Evolutionary conservation across 92 coral and sea anemone species (phyloP), one percentile per base, ranked within the genome.

Genomic region (Umimayanthus chanpuru): DNA sequence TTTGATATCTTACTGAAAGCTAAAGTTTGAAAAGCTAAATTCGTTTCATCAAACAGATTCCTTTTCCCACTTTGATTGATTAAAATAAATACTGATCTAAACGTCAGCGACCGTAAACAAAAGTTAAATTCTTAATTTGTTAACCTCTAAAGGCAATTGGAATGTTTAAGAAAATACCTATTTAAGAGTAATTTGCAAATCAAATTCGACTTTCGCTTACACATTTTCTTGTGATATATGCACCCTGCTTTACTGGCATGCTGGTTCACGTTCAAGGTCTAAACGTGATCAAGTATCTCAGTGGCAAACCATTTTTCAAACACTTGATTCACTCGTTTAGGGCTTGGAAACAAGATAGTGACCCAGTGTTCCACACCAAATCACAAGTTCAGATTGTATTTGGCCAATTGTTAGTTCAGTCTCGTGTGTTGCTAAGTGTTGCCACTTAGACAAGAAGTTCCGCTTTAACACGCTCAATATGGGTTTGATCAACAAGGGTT

Each of bases 31-130:
- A 61, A 61, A 61, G 1, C 68, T 61, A 20, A 61, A 61, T 20
- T 61, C 26, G 25, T 21, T 9, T 38, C 74, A 11, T 23, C 53
- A 7, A 61, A 61, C 3, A 4, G 25, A 56, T 61, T 23, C 25
- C 68, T 20, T 61, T 61, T 16, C 14, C 26, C 40, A 14, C 58
- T 53, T 11, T 53, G 16, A 12, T 15, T 12, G 58, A 18, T 12
- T 53, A 9, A 53, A 15, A 53, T 81, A 81, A 89, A 77, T 53
- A 72, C 55, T 65, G 38, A 43, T 83, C 77, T 66, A 67, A 83
- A 76, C 70, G 70, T 68, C 73, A 49, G 67, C 65, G 40, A 80
- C 39, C 23, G 12, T 58, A 80, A 80, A 80, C 39, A 44, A 49
- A 21, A 80, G 15, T 23, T 80, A 32, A 32, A 32, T 32, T 32